Conservation (phyloP, 2,888 invertebrate genomes). For the Gasteruption jaculator region DNA sequence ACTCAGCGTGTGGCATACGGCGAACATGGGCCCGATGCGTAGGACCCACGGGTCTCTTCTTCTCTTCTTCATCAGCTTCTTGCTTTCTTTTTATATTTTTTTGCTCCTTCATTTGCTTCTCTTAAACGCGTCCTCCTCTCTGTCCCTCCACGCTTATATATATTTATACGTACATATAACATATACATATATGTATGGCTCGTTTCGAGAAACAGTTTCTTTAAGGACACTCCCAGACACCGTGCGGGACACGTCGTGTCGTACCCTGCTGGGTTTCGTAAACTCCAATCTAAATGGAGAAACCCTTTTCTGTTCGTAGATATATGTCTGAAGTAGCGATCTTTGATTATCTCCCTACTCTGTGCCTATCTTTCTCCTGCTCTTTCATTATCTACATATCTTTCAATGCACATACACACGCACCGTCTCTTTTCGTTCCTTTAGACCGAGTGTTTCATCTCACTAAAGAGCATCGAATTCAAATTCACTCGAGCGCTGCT, state of each 20-base stretch:
- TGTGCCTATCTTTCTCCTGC: conserved; percentile 18
- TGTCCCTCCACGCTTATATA: conserved; percentile 14
- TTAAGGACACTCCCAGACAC: conserved; percentile 31
- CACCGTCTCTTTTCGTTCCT: conserved; percentile 15
- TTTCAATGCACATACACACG: conserved; percentile 18
- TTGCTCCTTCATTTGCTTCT: conserved; percentile 17
- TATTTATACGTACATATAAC: conserved; percentile 1
- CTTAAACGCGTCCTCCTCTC: conserved; percentile 14
- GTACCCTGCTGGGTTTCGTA: conserved; percentile 32
- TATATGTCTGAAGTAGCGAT: no score
- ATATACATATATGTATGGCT: no score
- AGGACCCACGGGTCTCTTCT: conserved; percentile 30
- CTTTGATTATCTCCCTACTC: no score
- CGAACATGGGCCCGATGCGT: conserved; percentile 36
- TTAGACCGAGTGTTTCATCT: no score
- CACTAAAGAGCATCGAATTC: not conserved
- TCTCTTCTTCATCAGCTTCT: conserved; percentile 15
- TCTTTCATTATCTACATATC: conserved; percentile 13
- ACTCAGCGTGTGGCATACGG: conserved; percentile 45
- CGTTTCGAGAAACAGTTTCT: conserved; percentile 15
- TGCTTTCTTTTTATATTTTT: conserved; percentile 17
- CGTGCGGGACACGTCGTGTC: conserved; percentile 33
- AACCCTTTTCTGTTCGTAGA: conserved; percentile 21
- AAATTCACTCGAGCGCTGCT: no score
- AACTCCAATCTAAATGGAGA: conserved; percentile 27